phyloP scores from a whole-genome alignment of 2,797 vertebrate genomes.

The Merluccius polli region DNA sequence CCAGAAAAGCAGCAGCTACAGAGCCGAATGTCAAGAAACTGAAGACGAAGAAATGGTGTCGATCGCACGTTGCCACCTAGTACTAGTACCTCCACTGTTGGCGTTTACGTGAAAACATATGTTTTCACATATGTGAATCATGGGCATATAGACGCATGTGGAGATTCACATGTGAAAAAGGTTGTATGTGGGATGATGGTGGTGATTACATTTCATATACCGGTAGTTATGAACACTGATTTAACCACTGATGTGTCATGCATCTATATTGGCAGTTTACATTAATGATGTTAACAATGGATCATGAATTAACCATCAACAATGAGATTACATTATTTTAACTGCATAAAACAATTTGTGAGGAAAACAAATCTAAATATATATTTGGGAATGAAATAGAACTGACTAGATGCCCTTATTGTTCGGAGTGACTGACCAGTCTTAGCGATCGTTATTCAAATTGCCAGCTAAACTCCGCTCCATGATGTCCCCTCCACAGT shows the following conservation, averaged over 20 bases:
- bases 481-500: conserved; percentile 67
- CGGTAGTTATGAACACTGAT: background rate
- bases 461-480: conserved; percentile 77
- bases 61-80: background rate
- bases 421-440: conserved; percentile 52
- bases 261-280: background rate
- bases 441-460: conserved; percentile 68
- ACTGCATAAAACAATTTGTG: background rate
- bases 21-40: background rate
- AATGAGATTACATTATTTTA: background rate
- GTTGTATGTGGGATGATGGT: background rate
- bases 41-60: background rate
- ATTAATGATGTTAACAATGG: background rate
- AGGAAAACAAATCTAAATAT: background rate
- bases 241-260: background rate
- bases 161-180: background rate
- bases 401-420: conserved; percentile 25
- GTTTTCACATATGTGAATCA: too few species aligned
- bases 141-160: background rate
- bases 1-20: background rate
- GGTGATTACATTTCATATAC: background rate
- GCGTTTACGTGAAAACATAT: too few species aligned
- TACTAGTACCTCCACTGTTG: too few species aligned
- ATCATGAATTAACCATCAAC: background rate
- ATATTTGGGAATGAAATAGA: background rate